Base-by-base conservation (phyloP, 2,888 invertebrate species). In the Agrochola lychnidis region DNA sequence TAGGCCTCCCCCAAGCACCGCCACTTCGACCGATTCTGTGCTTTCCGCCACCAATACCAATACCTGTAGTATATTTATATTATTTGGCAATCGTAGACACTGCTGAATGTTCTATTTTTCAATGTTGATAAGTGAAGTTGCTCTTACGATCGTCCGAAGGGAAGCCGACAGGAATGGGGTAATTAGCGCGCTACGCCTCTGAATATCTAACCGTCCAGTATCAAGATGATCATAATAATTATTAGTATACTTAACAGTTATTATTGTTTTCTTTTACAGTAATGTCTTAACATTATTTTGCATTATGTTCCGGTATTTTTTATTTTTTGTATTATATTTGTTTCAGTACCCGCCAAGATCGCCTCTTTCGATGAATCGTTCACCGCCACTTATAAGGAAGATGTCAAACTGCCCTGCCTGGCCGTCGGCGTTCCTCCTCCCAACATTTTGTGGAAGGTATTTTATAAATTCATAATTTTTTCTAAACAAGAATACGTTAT, bases 301-400 rank as follows among this genome's bases (percentile, higher is more conserved):
- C 30, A 51, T 16, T 22, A 67, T 5, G 7, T 30, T 48, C 4
- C 30, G 7, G 4, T 48, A 48, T 1, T 30, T 48, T 30, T 48
- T 22, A 16, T 70, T 53, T 36, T 25, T 56, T 51, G 2, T n/a
- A n/a, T 70, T 10, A 14, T 73, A 2, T 73, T 68, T 74, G 30
- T 76, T 81, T 14, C 93, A 98, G 99, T 99, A 77, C 98, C 99
- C 66, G 99, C 99, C 2, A 98, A 98, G 94, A 99, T 99, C 89
- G 99, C 99, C 64, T 99, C 99, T 1, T 99, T 99, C 94, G 99
- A 99, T 92, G 98, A 98, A 92, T 98, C 98, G n/a, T 98, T 99
- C 93, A 98, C 98, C 81, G 98, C 99, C 19, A 99, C 98, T 0
- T 99, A 98, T 95, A 98, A 99, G 95, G 98, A 99, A 96, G 98